These are phyloP conservation scores for Larimichthys crocea DNA, from an alignment of 2,113 vertebrate species.

Conservation along the genomic window DNA sequence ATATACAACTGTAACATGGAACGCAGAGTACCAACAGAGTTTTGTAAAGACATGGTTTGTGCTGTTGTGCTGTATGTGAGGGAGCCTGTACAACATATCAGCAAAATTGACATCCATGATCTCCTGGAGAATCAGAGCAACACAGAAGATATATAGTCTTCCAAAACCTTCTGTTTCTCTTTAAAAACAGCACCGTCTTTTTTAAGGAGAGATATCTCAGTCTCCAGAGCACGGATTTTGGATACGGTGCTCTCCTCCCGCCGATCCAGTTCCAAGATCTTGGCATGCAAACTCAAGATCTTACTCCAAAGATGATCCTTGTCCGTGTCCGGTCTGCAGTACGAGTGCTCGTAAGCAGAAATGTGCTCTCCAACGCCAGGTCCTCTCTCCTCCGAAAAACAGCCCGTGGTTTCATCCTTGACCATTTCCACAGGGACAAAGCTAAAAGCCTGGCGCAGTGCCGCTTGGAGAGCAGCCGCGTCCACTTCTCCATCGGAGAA, in stretches of 20 bases:
- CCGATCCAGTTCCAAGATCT: slow-evolving; percentile 87
- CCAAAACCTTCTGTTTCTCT: slow-evolving; percentile 80
- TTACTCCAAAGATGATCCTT: slow-evolving; percentile 88
- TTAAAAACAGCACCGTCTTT: slow-evolving; percentile 86
- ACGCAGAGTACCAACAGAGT: neutral
- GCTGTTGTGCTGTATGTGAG: neutral
- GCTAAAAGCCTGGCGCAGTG: slow-evolving; percentile 44
- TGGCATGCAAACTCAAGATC: slow-evolving; percentile 87
- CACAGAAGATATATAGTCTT: slow-evolving; percentile 56
- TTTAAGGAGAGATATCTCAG: slow-evolving; percentile 83
- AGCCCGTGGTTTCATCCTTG: slow-evolving; percentile 14
- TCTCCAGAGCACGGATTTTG: slow-evolving; percentile 86
- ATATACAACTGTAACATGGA: neutral
- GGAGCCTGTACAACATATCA: neutral
- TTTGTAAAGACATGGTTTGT: neutral
- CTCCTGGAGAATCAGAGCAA: slow-evolving; percentile 34
- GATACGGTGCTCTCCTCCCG: slow-evolving; percentile 86
- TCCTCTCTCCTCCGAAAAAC: slow-evolving; percentile 3
- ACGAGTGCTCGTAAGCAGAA: slow-evolving; percentile 87
- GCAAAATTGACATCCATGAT: neutral
- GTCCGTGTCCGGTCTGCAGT: slow-evolving; percentile 82
- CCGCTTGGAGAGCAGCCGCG: slow-evolving; percentile 24
- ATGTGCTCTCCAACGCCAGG: slow-evolving; percentile 55
- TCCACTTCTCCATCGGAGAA: slow-evolving; percentile 3
- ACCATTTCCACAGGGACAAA: slow-evolving; percentile 43